phyloP scores from a whole-genome alignment of 2,113 vertebrate species.

The Eupsittula cactorum region DNA sequence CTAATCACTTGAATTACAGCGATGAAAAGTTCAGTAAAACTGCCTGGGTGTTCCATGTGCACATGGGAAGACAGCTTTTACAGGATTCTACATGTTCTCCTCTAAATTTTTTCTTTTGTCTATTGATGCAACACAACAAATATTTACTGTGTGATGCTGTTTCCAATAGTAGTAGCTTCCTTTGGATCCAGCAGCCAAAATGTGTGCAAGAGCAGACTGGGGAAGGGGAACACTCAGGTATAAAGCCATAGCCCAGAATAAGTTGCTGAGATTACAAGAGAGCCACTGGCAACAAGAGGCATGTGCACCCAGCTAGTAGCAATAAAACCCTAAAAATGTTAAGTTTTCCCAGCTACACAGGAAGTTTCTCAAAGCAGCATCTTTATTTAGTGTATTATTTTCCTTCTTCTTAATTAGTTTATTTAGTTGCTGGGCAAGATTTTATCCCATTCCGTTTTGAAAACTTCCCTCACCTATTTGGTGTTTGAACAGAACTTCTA shows the following conservation, averaged over 20 bases:
- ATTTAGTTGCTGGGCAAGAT: conserved; percentile 18
- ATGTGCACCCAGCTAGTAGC: not conserved
- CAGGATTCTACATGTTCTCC: not conserved
- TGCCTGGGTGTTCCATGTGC: rapidly evolving
- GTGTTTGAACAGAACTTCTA: not conserved
- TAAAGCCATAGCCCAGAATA: not conserved
- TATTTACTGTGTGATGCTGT: not conserved
- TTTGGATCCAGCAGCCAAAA: not conserved
- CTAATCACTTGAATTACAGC: not conserved
- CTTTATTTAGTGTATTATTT: not conserved
- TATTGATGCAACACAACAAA: not conserved
- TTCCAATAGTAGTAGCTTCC: not conserved
- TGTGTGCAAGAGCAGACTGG: not conserved
- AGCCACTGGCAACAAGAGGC: not conserved
- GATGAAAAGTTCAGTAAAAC: not conserved
- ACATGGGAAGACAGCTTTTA: not conserved
- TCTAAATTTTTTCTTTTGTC: not conserved
- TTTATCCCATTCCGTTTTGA: not conserved
- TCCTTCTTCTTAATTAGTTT: not conserved
- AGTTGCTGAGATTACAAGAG: not conserved
- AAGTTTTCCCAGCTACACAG: not conserved
- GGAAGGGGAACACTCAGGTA: not conserved
- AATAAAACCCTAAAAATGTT: not conserved
- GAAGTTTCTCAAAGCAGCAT: not conserved
- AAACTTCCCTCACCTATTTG: not conserved